Conservation (phyloP, 2,888 invertebrate species). For the Synanthedon myopaeformis region DNA sequence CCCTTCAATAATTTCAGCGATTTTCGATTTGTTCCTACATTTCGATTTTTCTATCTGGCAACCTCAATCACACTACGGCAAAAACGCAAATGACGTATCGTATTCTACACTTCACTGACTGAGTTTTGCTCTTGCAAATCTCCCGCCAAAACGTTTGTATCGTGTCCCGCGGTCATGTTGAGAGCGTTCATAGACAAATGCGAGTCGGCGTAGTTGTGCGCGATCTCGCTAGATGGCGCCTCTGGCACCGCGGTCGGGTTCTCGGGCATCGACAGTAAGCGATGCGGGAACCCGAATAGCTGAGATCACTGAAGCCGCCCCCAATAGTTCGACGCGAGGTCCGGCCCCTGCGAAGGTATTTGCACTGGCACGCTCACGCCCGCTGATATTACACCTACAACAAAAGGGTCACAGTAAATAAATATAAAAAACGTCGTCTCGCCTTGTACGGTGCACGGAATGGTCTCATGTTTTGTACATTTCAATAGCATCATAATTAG, state of each 20-base stretch:
- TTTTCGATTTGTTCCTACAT: no score
- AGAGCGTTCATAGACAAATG: slow-evolving; percentile 59
- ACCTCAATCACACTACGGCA: not conserved
- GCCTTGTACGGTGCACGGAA: not conserved
- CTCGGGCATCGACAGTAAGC: slow-evolving; percentile 75
- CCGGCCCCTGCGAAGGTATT: slow-evolving; percentile 87
- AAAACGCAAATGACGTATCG: no score
- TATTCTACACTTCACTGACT: slow-evolving; percentile 28
- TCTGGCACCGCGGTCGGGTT: slow-evolving; percentile 65
- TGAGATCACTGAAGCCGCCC: slow-evolving; percentile 93
- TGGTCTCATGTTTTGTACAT: no score
- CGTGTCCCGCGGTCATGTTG: slow-evolving; percentile 68
- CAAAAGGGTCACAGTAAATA: slow-evolving; percentile 16
- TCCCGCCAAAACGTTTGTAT: slow-evolving; percentile 53
- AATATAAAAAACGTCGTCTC: not conserved
- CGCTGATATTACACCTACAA: slow-evolving; percentile 90
- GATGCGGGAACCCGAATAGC: slow-evolving; percentile 88
- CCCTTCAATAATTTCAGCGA: no score
- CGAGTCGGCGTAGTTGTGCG: slow-evolving; percentile 63
- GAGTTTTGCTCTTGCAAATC: slow-evolving; percentile 50
- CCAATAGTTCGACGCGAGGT: slow-evolving; percentile 88
- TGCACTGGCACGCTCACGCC: slow-evolving; percentile 93
- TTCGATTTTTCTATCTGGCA: no score
- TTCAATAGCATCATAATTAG: no score
- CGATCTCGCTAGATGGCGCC: slow-evolving; percentile 57